A percentile compares a stretch with the other conserved stretches of the same genome.
These are phyloP conservation scores for Leptopilina clavipes DNA, from an alignment of 1,140 invertebrate species.

Conservation along the genomic window DNA sequence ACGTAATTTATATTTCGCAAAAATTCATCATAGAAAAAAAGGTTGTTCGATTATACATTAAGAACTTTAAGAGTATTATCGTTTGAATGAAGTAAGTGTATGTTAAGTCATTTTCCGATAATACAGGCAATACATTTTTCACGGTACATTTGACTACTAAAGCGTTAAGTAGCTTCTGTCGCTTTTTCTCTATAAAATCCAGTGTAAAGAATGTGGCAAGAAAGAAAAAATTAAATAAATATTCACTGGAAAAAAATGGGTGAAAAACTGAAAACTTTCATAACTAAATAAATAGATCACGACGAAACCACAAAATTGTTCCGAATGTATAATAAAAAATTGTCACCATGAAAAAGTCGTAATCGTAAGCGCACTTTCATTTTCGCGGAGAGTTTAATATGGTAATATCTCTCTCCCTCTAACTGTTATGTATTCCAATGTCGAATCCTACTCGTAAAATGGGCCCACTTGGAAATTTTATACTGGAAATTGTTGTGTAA, in stretches of 20 bases:
- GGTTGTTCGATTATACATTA: background rate
- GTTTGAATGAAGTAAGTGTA: slow-evolving; percentile 8
- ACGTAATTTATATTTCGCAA: no score
- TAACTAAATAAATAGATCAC: no score
- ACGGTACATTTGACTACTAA: slow-evolving; percentile 6
- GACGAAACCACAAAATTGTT: no score
- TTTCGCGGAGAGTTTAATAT: no score
- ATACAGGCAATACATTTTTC: slow-evolving; percentile 15
- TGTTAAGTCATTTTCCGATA: slow-evolving; percentile 28
- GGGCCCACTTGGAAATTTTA: background rate
- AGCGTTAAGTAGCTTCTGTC: slow-evolving; percentile 17
- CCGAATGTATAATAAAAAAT: no score
- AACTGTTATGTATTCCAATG: no score
- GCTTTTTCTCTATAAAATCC: background rate
- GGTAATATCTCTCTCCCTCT: no score
- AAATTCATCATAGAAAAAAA: no score
- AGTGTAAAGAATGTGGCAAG: background rate
- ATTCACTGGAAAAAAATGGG: background rate
- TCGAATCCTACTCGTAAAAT: background rate
- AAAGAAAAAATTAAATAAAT: background rate
- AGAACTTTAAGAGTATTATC: background rate
- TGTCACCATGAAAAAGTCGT: no score
- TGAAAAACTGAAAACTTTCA: no score
- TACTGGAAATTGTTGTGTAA: background rate
- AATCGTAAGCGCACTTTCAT: no score